These are phyloP conservation scores for Dolomedes plantarius DNA, from an alignment of 2,888 invertebrate genomes.

Conservation along the genomic window DNA sequence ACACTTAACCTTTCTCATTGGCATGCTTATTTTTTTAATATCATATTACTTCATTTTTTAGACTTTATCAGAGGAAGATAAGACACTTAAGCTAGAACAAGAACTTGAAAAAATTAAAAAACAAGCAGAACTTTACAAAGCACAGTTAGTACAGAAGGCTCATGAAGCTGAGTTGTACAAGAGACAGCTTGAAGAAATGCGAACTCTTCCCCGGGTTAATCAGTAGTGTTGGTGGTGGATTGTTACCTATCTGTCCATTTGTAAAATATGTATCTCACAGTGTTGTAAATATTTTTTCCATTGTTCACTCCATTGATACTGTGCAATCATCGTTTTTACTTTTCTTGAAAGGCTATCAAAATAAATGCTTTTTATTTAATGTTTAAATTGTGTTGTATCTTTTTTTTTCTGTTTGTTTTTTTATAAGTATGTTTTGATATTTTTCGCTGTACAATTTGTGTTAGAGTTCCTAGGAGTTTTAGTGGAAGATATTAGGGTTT, in stretches of 20 bases:
- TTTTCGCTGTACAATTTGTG: too few relatives aligned
- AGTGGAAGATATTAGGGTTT: too few relatives aligned
- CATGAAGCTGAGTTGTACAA: conserved; percentile 69
- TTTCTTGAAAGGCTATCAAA: conserved; percentile 41
- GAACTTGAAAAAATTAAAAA: conserved; percentile 67
- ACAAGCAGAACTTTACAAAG: conserved; percentile 70
- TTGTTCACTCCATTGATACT: conserved; percentile 41
- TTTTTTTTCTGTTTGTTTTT: too few relatives aligned
- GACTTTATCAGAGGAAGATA: conserved; percentile 25
- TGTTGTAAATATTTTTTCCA: conserved; percentile 49
- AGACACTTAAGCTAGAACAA: conserved; percentile 58
- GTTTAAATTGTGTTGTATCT: not conserved
- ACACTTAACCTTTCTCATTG: too few relatives aligned
- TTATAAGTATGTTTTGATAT: too few relatives aligned
- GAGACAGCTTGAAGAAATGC: conserved; percentile 68
- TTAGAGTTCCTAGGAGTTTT: too few relatives aligned
- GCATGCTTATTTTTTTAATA: too few relatives aligned
- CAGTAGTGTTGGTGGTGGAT: conserved; percentile 34
- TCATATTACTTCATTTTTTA: not conserved
- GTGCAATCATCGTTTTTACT: conserved; percentile 71
- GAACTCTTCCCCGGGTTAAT: conserved; percentile 36
- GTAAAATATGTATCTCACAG: conserved; percentile 28
- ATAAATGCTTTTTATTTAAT: conserved; percentile 64
- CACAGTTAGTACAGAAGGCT: conserved; percentile 71
- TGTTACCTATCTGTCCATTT: conserved; percentile 13